These are phyloP conservation scores for Microctenopoma steveboyesi DNA, from an alignment of 2,797 vertebrate species.

Conservation along the genomic window DNA sequence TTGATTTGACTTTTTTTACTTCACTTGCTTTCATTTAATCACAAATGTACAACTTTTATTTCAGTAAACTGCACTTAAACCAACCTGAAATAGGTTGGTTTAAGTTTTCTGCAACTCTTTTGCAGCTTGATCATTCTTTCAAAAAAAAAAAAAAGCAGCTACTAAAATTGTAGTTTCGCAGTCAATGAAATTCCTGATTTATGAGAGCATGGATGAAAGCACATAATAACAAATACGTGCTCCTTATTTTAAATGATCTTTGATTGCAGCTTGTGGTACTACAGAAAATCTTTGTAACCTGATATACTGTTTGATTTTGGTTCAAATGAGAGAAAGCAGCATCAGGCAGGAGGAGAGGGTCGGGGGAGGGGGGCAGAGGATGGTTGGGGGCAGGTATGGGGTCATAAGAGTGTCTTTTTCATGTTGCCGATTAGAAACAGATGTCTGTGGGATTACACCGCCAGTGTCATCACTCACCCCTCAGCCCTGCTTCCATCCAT, in stretches of 20 bases:
- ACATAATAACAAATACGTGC: slow-evolving; percentile 50
- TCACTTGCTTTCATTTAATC: slow-evolving; percentile 39
- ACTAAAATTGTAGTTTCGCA: slow-evolving; percentile 24
- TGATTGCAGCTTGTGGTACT: slow-evolving; percentile 69
- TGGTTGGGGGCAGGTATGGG: slow-evolving; percentile 76
- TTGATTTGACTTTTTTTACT: slow-evolving; percentile 35
- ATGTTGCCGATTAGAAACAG: slow-evolving; percentile 86
- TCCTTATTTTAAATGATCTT: slow-evolving; percentile 44
- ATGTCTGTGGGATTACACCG: slow-evolving; percentile 80
- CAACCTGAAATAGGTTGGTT: background rate
- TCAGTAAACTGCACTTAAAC: too few relatives aligned
- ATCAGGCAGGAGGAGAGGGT: slow-evolving; percentile 46
- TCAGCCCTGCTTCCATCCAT: slow-evolving; percentile 62
- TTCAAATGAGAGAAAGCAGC: slow-evolving; percentile 63
- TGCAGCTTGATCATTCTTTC: background rate
- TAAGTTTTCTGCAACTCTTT: slow-evolving; percentile 12
- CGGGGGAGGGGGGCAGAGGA: slow-evolving; percentile 51
- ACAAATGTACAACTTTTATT: slow-evolving; percentile 8
- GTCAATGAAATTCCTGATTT: slow-evolving; percentile 31
- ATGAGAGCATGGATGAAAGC: slow-evolving; percentile 36
- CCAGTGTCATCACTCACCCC: slow-evolving; percentile 81
- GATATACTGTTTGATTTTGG: slow-evolving; percentile 77
- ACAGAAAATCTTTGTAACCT: slow-evolving; percentile 65
- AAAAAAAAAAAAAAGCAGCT: slow-evolving; percentile 11
- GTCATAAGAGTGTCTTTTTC: slow-evolving; percentile 81